Base-by-base conservation (phyloP, 37 sponge, comb jelly and placozoan species). In the Hormiphora californensis region DNA sequence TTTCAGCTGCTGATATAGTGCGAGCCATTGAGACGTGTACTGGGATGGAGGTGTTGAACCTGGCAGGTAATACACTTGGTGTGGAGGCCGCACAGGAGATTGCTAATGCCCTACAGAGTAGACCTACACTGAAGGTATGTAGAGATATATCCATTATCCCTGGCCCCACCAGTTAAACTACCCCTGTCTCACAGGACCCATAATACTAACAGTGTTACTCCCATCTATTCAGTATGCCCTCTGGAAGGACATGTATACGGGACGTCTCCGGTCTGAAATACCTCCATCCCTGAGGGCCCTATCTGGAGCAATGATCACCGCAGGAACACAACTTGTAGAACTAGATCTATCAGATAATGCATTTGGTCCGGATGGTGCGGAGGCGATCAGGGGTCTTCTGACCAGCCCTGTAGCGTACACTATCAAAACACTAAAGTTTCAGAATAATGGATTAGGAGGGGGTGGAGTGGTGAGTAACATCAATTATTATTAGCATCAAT, bases 311-410 rank as follows among this genome's bases (percentile, higher is more conserved):
- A 69, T 98, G 34, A 94, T 95, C 32, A 63, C 37, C 0, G 89
- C 99, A 3, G 54, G 89, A 5, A 91, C 93, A 0, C 91, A 90
- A 22, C 87, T 98, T 30, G 87, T 69, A 0, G 99, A 93, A 65
- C 86, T 98, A 59, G 99, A 98, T 54, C 90, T 98, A 32, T 94
- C 94, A 81, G 95, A 98, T 57, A 98, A 98, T 90, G 99, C 99
- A 0, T 93, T 98, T 69, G 99, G 99, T 73, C 99, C 95, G 3
- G 90, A 91, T 88, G 99, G 99, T 0, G 88, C 95, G 22, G 87
- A 92, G 41, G 93, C 92, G 8, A 86, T 93, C 34, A 33, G 40
- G n/a, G 46, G 65, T 0, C 90, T 98, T 54, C 90, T 98, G 12
- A 89, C 90, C 12, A 95, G 95, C 78, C 89, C 92, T 19, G 91